Conservation (phyloP, 2,113 vertebrate genomes). For the Petromus typicus region DNA sequence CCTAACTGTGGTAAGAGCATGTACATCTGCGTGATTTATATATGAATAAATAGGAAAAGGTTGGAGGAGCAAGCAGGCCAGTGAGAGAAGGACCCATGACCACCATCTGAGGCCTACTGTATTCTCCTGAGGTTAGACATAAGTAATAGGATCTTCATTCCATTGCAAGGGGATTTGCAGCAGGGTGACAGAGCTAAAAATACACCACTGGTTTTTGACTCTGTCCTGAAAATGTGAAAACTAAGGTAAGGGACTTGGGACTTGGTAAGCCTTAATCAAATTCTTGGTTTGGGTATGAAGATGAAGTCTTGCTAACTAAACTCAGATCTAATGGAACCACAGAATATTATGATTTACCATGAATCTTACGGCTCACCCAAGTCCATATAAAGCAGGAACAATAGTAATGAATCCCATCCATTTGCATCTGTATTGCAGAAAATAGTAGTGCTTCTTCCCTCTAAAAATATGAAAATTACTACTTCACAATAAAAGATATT, state of each 20-base stretch:
- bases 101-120: background rate
- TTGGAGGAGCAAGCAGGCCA: background rate
- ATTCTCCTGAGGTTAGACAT: background rate
- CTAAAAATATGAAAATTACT: slow-evolving; percentile 3
- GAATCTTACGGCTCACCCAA: background rate
- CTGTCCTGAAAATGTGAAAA: slow-evolving; percentile 36
- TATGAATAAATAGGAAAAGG: slow-evolving; percentile 35
- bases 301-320: slow-evolving; percentile 32
- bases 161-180: background rate
- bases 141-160: background rate
- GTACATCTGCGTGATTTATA: background rate
- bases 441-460: slow-evolving; percentile 17
- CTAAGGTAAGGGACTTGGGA: background rate
- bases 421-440: background rate
- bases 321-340: background rate
- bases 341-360: slow-evolving; percentile 41
- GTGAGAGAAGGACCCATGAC: background rate
- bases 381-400: slow-evolving; percentile 27
- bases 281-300: slow-evolving; percentile 33
- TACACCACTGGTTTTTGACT: slow-evolving; percentile 12
- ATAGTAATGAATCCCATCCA: background rate
- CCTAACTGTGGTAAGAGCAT: background rate
- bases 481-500: slow-evolving; percentile 10
- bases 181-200: background rate
- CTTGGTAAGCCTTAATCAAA: background rate